Percentiles rank a stretch among this genome's conserved stretches.
Evolutionary conservation across 2,113 vertebrate species (phyloP).

Genomic region (Chaetodon trifascialis): DNA sequence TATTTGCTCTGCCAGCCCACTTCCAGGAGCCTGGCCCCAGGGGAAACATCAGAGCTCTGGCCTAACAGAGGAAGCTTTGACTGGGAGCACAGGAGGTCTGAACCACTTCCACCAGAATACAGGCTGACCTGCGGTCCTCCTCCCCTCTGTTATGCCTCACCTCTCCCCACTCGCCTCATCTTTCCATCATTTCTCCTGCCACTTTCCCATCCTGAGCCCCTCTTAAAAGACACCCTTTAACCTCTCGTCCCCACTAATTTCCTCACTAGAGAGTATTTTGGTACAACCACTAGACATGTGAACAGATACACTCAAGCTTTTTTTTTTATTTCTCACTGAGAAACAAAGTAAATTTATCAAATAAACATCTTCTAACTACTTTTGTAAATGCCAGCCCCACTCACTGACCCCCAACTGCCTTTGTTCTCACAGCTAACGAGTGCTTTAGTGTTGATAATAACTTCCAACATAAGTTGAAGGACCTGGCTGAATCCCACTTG

Average conservation of each 20-base stretch:
- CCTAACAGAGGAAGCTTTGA: slow-evolving; percentile 78
- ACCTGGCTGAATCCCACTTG: background rate
- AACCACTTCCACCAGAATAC: slow-evolving; percentile 56
- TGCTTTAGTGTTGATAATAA: background rate
- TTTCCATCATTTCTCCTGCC: slow-evolving; percentile 27
- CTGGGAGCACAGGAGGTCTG: slow-evolving; percentile 66
- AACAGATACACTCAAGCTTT: background rate
- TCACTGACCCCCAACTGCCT: background rate
- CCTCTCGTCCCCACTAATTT: background rate
- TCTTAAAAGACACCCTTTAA: slow-evolving; percentile 24
- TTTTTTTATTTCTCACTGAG: background rate
- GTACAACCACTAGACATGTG: background rate
- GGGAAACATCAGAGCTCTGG: slow-evolving; percentile 74
- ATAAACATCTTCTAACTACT: slow-evolving; percentile 3
- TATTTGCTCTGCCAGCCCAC: slow-evolving; percentile 81
- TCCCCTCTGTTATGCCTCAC: slow-evolving; percentile 33
- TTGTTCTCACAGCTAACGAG: background rate
- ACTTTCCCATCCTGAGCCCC: slow-evolving; percentile 15
- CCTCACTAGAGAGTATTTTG: background rate
- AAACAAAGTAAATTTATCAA: too few relatives aligned
- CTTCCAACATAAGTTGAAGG: background rate
- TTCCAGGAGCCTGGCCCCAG: slow-evolving; percentile 75
- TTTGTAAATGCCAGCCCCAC: background rate
- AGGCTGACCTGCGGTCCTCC: slow-evolving; percentile 32
- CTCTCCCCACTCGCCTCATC: slow-evolving; percentile 38